Conservation (phyloP, 2,888 invertebrate genomes). For the Ypsolopha sequella region DNA sequence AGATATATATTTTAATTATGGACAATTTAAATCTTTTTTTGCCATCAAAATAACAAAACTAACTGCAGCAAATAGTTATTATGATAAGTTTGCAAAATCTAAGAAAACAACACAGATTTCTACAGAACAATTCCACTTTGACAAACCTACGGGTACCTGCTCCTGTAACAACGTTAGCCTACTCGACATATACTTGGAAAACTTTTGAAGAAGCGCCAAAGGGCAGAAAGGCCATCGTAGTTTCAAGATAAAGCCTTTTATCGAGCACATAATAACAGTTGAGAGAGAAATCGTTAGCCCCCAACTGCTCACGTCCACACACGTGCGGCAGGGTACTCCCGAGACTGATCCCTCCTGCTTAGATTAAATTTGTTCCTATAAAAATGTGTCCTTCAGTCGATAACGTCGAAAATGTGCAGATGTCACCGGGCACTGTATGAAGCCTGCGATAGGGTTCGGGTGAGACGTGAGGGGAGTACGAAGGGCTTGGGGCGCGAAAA, state of each 20-base stretch:
- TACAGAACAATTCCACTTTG: too few relatives aligned
- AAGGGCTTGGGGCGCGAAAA: too few relatives aligned
- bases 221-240: conserved; percentile 22
- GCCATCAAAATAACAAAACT: too few relatives aligned
- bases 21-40: too few relatives aligned
- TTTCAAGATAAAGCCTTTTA: conserved; percentile 45
- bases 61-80: too few relatives aligned
- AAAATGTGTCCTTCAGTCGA: conserved; percentile 58
- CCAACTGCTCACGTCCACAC: conserved; percentile 44
- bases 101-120: too few relatives aligned
- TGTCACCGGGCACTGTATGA: conserved; percentile 51
- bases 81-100: too few relatives aligned
- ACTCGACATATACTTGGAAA: too few relatives aligned
- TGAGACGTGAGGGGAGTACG: conserved; percentile 11
- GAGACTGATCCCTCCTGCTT: conserved; percentile 64
- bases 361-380: conserved; percentile 66
- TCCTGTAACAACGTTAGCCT: too few relatives aligned
- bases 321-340: conserved; percentile 53
- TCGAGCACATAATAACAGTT: conserved; percentile 49
- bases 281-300: conserved; percentile 49
- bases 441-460: conserved; percentile 46
- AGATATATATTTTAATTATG: too few relatives aligned
- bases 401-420: conserved; percentile 62
- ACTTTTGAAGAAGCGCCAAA: conserved; percentile 23
- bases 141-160: too few relatives aligned